phyloP scores from a whole-genome alignment of 2,797 vertebrate genomes.

The Pangasius djambal region DNA sequence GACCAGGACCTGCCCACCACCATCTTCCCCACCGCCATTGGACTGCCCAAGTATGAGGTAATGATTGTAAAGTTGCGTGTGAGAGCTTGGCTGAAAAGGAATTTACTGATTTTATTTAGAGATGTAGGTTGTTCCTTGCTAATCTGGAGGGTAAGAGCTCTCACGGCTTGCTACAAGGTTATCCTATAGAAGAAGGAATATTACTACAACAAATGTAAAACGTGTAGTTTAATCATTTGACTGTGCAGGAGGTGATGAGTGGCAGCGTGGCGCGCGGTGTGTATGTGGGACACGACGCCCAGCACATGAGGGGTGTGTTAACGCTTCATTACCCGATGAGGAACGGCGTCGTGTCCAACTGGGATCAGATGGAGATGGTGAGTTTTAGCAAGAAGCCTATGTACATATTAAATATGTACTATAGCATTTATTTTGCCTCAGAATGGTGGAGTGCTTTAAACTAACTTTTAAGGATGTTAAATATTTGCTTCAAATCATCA shows the following conservation, averaged over 20 bases:
- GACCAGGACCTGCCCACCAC: slow-evolving; percentile 72
- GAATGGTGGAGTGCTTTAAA: too few species aligned
- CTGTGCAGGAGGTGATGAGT: slow-evolving; percentile 73
- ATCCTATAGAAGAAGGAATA: background rate
- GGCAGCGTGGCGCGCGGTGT: slow-evolving; percentile 60
- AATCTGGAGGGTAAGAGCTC: background rate
- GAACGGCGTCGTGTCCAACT: slow-evolving; percentile 73
- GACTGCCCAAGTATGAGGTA: slow-evolving; percentile 79
- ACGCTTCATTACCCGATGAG: slow-evolving; percentile 74
- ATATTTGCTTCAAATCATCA: too few species aligned
- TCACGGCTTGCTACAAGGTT: background rate
- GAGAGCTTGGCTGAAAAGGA: background rate
- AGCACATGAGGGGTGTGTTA: slow-evolving; percentile 79
- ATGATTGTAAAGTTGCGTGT: too few species aligned
- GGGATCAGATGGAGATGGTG: slow-evolving; percentile 82
- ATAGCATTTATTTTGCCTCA: too few species aligned
- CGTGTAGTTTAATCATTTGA: background rate
- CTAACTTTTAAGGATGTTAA: too few species aligned
- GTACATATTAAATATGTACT: too few species aligned
- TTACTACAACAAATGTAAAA: background rate
- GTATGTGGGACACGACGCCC: slow-evolving; percentile 76
- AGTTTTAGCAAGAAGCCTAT: background rate
- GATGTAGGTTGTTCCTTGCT: too few species aligned
- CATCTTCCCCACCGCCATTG: slow-evolving; percentile 76
- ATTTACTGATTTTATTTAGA: background rate